Evolutionary conservation across 2,797 vertebrate genomes (phyloP).

Genomic region (Pempheris klunzingeri): DNA sequence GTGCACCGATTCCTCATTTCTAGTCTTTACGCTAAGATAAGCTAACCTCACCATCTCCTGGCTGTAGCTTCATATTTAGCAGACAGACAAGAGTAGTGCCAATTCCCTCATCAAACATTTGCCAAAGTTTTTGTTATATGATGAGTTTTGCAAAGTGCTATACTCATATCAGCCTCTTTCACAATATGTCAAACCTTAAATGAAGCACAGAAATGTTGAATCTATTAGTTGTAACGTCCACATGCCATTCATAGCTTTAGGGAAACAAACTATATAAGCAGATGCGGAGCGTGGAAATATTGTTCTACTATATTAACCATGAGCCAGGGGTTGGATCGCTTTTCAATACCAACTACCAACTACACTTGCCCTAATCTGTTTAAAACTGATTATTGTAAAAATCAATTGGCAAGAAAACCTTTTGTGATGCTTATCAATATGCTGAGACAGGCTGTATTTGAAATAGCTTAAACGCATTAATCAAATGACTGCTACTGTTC

Average conservation of each 20-base stretch:
- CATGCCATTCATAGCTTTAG: conserved; percentile 16
- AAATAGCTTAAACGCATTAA: conserved; percentile 4
- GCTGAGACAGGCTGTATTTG: neutral
- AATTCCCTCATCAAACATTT: neutral
- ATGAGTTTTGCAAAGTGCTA: conserved; percentile 1
- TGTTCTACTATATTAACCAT: conserved; percentile 12
- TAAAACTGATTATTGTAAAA: neutral
- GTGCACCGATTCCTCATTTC: neutral
- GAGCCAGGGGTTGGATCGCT: neutral
- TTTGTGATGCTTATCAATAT: neutral
- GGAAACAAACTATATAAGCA: conserved; percentile 35
- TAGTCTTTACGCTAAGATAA: neutral
- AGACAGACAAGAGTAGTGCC: neutral
- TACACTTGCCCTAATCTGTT: neutral
- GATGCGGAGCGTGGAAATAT: conserved; percentile 13
- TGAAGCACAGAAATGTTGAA: conserved; percentile 34
- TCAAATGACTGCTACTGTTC: neutral
- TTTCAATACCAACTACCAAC: neutral
- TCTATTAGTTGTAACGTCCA: conserved; percentile 27
- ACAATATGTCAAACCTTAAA: conserved; percentile 5
- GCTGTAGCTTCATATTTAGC: neutral
- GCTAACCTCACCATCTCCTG: neutral
- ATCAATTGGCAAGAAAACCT: neutral
- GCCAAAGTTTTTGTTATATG: conserved; percentile 11
- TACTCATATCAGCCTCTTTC: conserved; percentile 4